phyloP scores from a whole-genome alignment of 2,113 vertebrate genomes.

The Prionailurus bengalensis region DNA sequence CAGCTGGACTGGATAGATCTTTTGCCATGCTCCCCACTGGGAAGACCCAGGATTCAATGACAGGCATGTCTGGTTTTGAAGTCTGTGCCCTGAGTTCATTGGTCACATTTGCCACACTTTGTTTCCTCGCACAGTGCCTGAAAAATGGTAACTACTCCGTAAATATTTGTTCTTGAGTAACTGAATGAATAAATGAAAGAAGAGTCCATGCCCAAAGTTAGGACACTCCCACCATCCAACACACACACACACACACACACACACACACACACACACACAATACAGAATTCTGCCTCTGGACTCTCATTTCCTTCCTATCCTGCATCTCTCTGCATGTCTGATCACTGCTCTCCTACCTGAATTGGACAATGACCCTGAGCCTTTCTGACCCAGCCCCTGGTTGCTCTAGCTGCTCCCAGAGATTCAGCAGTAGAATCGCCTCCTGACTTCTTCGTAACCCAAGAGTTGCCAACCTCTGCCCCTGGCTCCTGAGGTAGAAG shows the following conservation, averaged over 20 bases:
- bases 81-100: not conserved
- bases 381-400: not conserved
- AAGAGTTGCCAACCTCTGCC: not conserved
- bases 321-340: not conserved
- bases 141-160: not conserved
- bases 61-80: not conserved
- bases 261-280: not conserved
- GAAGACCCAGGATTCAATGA: constrained; percentile 1
- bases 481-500: not conserved
- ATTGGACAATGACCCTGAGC: not conserved
- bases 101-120: not conserved
- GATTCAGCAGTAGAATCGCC: not conserved
- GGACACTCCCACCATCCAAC: not conserved
- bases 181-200: constrained; percentile 23
- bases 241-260: not conserved
- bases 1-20: not conserved
- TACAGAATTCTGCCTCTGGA: not conserved
- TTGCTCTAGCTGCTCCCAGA: not conserved
- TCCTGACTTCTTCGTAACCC: not conserved
- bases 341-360: not conserved
- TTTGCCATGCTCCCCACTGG: not conserved
- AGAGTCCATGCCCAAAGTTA: not conserved
- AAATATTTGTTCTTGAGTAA: not conserved
- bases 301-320: not conserved
- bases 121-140: not conserved